Evolutionary conservation across 2,888 invertebrate species (phyloP).

Genomic region (Agrochola litura): DNA sequence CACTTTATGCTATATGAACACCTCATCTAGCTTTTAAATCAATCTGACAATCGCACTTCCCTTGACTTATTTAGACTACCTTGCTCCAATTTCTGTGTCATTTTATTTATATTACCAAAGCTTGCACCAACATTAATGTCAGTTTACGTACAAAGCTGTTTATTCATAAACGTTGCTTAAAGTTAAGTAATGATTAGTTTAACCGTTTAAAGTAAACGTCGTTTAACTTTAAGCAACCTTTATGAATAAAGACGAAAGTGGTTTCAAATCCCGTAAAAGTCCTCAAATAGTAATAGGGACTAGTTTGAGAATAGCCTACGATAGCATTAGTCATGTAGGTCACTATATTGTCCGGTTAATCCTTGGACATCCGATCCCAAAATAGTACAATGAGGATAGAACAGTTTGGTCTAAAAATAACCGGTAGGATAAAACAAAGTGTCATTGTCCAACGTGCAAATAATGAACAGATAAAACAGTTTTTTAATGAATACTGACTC

Average conservation of each 20-base stretch:
- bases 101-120: slow-evolving; percentile 48
- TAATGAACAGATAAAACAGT: slow-evolving; percentile 16
- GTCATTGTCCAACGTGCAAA: slow-evolving; percentile 42
- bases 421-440: slow-evolving; percentile 38
- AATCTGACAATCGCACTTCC: slow-evolving; percentile 28
- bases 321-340: slow-evolving; percentile 49
- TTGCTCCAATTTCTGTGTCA: slow-evolving; percentile 47
- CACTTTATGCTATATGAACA: not conserved
- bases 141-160: not conserved
- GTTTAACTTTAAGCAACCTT: too few species aligned
- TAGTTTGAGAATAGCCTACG: slow-evolving; percentile 51
- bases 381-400: slow-evolving; percentile 60
- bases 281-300: slow-evolving; percentile 39
- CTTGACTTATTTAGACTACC: slow-evolving; percentile 41
- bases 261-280: slow-evolving; percentile 40
- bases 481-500: slow-evolving; percentile 18
- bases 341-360: slow-evolving; percentile 53
- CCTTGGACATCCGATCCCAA: slow-evolving; percentile 59
- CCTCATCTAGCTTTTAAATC: slow-evolving; percentile 31
- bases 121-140: slow-evolving; percentile 20
- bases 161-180: too few species aligned
- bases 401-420: slow-evolving; percentile 45
- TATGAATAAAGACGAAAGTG: not conserved
- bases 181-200: too few species aligned
- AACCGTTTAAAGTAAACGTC: too few species aligned